Evolutionary conservation across 92 coral and sea anemone genomes (phyloP), one percentile per base, ranked within the genome.

Genomic region (Phenganax subtilis): DNA sequence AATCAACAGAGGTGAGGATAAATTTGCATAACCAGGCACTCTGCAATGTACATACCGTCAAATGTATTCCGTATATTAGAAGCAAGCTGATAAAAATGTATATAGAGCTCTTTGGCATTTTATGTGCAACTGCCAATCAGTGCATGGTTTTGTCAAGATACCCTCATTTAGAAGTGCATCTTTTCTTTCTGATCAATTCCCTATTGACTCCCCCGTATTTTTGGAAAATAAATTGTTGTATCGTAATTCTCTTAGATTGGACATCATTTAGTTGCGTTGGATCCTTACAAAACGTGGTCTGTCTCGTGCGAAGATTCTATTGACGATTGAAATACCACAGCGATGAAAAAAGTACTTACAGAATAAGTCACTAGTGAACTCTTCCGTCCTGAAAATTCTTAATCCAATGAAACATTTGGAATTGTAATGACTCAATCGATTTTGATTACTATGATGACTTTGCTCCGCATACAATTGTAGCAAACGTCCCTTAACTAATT

Each of bases 1-100:
- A 90, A 56, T 87, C 86, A 82, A 87, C 89, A 10, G 96, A 91
- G 97, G 98, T 94, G 74, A 37, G 83, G 15, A 44, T 10, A 10
- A 68, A 10, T 29, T 9, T 68, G 53, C 14, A 30, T 7, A 17
- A 20, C 30, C 7, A 8, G 7, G 6, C 14, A 8, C 30, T 17
- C 3, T n/a, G 8, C 17, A 17, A 20, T 64, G 8, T 17, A 64
- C 31, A 64, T 62, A 62, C 68, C 5, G 31, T n/a, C 25, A 20
- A 20, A 20, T 20, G 25, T 20, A 20, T 20, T 20, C 25, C 25
- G 25, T 20, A 20, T 20, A 20, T 20, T 20, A 20, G 25, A 20
- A 20, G 25, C 25, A 20, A 20, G 25, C 25, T 20, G 25, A 20
- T 20, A 20, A 20, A 20, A 20, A 20, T 20, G 25, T 20, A 20